Percentiles rank a stretch among this genome's conserved stretches.
Evolutionary conservation across 2,797 vertebrate genomes (phyloP).

Genomic region (Pipistrellus pipistrellus): DNA sequence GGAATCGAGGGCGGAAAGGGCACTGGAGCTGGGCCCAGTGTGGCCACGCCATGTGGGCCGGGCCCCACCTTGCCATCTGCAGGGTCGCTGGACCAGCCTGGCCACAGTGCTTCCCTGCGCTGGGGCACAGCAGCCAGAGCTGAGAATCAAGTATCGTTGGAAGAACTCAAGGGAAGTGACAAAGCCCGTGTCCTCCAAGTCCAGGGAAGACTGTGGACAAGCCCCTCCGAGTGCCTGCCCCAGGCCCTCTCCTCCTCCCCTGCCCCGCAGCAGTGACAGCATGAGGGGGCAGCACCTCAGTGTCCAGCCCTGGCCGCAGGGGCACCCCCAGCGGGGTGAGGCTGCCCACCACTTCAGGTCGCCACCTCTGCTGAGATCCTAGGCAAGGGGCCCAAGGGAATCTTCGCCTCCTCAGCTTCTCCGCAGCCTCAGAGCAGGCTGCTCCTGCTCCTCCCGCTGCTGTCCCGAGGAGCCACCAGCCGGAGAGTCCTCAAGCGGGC

Average conservation of each 20-base stretch:
- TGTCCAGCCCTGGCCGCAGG: background rate
- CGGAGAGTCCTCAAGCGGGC: background rate
- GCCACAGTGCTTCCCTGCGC: background rate
- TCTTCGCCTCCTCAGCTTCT: background rate
- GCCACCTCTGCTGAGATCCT: background rate
- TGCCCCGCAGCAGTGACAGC: background rate
- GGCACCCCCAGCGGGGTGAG: background rate
- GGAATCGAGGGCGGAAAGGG: rapidly evolving
- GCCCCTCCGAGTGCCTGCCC: background rate
- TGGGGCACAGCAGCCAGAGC: background rate
- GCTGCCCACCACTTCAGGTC: background rate
- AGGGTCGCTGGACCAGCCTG: background rate
- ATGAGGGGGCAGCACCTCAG: background rate
- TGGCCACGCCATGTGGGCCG: background rate
- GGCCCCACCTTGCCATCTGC: background rate
- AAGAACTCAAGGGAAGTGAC: background rate
- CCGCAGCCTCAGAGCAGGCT: background rate
- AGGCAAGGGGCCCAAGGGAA: background rate
- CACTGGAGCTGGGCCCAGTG: background rate
- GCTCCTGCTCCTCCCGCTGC: background rate
- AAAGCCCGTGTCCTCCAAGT: background rate
- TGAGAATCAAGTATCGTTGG: conserved; percentile 48
- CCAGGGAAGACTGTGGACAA: background rate
- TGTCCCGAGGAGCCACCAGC: background rate
- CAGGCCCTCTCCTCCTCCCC: background rate